Evolutionary conservation across 2,797 vertebrate species (phyloP).

Genomic region (Columba guinea): DNA sequence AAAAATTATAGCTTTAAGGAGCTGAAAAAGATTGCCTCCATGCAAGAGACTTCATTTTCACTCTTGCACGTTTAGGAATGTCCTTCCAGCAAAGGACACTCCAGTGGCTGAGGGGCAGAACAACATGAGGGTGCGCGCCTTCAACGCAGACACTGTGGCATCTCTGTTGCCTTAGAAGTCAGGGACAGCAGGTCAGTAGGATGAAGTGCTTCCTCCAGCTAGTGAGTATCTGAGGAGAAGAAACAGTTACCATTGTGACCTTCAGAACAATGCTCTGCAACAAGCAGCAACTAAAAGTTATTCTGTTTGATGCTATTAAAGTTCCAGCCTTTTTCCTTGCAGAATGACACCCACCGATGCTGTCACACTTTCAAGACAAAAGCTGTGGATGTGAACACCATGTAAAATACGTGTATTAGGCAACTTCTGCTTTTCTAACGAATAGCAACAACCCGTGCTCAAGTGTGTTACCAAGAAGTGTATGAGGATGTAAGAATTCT

Average conservation of each 20-base stretch:
- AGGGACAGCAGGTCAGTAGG: slow-evolving; percentile 79
- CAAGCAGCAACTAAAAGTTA: neutral
- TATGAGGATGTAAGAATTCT: neutral
- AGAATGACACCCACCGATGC: neutral
- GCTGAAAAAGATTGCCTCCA: slow-evolving; percentile 69
- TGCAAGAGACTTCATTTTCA: slow-evolving; percentile 55
- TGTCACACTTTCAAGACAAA: neutral
- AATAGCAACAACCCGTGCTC: neutral
- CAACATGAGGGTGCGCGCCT: neutral
- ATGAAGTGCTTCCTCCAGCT: slow-evolving; percentile 81
- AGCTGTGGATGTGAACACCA: neutral
- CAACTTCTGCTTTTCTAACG: neutral
- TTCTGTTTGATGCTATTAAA: neutral
- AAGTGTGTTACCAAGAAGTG: neutral
- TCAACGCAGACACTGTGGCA: slow-evolving; percentile 28
- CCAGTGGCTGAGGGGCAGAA: neutral
- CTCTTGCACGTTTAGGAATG: slow-evolving; percentile 8
- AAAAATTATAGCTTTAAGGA: slow-evolving; percentile 75
- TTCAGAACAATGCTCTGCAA: neutral
- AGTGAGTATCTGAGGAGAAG: slow-evolving; percentile 83
- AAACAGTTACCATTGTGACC: neutral
- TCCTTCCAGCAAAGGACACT: neutral
- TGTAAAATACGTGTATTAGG: neutral
- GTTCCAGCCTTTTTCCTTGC: neutral
- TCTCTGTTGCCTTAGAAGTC: slow-evolving; percentile 32